Percentiles rank a stretch among this genome's conserved stretches.
Evolutionary conservation across 2,888 invertebrate genomes (phyloP).

Genomic region (Euphydryas editha): DNA sequence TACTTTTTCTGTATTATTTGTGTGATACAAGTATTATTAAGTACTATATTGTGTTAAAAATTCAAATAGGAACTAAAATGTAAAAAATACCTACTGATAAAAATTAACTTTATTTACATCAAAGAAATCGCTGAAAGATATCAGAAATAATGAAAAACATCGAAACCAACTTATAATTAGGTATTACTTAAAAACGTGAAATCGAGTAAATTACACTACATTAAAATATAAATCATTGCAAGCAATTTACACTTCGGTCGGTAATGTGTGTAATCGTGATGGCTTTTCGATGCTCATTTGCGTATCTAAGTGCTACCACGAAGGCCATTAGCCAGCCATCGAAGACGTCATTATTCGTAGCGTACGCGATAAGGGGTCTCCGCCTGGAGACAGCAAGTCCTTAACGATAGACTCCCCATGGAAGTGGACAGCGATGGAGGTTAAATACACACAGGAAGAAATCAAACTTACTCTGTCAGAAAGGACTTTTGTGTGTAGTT

Average conservation of each 20-base stretch:
- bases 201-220: background rate
- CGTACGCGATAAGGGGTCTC: constrained; percentile 73
- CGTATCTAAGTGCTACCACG: constrained; percentile 81
- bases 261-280: constrained; percentile 63
- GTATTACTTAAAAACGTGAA: background rate
- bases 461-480: background rate
- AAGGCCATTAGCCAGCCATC: constrained; percentile 81
- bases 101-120: background rate
- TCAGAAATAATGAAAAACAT: background rate
- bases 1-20: background rate
- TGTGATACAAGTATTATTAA: background rate
- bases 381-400: constrained; percentile 56
- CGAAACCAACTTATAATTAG: background rate
- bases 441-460: constrained; percentile 45
- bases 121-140: background rate
- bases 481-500: background rate
- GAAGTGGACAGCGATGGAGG: constrained; percentile 69
- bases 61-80: background rate
- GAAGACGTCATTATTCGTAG: constrained; percentile 80
- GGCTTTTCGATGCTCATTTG: constrained; percentile 80
- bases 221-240: constrained; percentile 13
- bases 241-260: constrained; percentile 40
- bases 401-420: constrained; percentile 66
- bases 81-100: background rate
- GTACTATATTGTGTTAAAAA: background rate